Percentiles rank a stretch among this genome's conserved stretches.
Evolutionary conservation across 2,797 vertebrate genomes (phyloP).

Genomic region (Tauraco hartlaubi): DNA sequence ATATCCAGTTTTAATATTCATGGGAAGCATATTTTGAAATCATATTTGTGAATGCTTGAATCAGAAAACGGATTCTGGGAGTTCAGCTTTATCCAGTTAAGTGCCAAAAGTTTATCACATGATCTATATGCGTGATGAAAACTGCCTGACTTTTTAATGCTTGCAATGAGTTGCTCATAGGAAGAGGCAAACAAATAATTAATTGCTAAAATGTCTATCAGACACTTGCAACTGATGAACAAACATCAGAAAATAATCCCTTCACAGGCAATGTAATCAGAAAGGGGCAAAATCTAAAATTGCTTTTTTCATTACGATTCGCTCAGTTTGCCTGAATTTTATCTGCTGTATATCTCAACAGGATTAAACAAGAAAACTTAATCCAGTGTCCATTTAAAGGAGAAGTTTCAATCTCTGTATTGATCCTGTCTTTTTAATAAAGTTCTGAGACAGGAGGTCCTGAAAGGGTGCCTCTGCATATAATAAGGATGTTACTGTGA

Average conservation of each 20-base stretch:
- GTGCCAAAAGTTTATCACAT: slow-evolving; percentile 37
- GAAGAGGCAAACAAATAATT: slow-evolving; percentile 27
- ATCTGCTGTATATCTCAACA: neutral
- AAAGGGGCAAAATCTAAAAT: neutral
- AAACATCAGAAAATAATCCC: slow-evolving; percentile 32
- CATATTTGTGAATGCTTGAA: slow-evolving; percentile 51
- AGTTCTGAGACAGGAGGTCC: neutral
- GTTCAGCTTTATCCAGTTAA: slow-evolving; percentile 4
- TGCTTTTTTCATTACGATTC: neutral
- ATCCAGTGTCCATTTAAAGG: neutral
- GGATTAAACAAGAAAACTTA: neutral
- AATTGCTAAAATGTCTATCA: slow-evolving; percentile 40
- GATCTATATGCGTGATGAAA: neutral
- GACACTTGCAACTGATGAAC: slow-evolving; percentile 1
- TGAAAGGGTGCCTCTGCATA: neutral
- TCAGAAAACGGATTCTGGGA: slow-evolving; percentile 40
- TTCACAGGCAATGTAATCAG: neutral
- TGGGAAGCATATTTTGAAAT: slow-evolving; percentile 53
- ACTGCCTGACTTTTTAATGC: neutral
- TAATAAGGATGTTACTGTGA: neutral
- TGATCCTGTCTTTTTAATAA: neutral
- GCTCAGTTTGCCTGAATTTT: neutral
- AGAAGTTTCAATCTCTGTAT: neutral
- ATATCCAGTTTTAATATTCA: slow-evolving; percentile 63
- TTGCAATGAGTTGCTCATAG: neutral